Base-by-base conservation (phyloP, 2,888 invertebrate species). In the Eurytoma adleriae region DNA sequence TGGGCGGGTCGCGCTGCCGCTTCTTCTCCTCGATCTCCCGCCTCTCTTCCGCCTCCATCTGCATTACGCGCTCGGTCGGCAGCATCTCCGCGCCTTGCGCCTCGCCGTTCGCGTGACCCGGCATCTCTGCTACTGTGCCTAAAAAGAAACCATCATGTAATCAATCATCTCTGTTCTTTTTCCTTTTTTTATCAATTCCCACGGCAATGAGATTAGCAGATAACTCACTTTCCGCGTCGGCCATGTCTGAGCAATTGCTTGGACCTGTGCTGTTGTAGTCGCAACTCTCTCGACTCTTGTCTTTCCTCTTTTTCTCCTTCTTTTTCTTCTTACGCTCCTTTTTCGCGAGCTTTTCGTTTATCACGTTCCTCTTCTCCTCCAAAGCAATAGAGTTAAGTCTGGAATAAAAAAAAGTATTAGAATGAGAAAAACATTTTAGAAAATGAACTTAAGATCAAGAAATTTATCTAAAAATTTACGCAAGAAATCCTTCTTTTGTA, bases 321-420 rank as follows among this genome's bases (percentile, higher is more conserved):
- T 95, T 95, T 88, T 95, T 95, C 88, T 93, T 93, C 90, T 94
- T 94, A n/a, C 94, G 92, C 87, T 96, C 94, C 88, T 94, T 94
- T 87, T 94, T 94, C 79, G 94, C 94, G 86, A 95, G 90, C 91
- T 96, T 96, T 87, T 95, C 95, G 86, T 94, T 94, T 81, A 95
- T 92, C 80, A 93, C 92, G 92, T 92, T 93, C 80, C 96, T 93
- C 70, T 94, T 93, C 90, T 94, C 93, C 86, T 94, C 95, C 87
- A 95, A 91, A 85, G 94, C 92, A 83, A 94, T 93, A 13, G 95
- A 94, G 85, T 93, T 92, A 83, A 92, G 91, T 86, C 94, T 93
- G 84, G 50, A 81, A 68, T 48, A 20, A 12, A 0, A 64, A 27
- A 61, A 18, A 54, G 7, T 0, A 54, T 54, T 14, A 54, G 14